phyloP scores from a whole-genome alignment of 2,888 invertebrate genomes.

The Pachymerium ferrugineum region DNA sequence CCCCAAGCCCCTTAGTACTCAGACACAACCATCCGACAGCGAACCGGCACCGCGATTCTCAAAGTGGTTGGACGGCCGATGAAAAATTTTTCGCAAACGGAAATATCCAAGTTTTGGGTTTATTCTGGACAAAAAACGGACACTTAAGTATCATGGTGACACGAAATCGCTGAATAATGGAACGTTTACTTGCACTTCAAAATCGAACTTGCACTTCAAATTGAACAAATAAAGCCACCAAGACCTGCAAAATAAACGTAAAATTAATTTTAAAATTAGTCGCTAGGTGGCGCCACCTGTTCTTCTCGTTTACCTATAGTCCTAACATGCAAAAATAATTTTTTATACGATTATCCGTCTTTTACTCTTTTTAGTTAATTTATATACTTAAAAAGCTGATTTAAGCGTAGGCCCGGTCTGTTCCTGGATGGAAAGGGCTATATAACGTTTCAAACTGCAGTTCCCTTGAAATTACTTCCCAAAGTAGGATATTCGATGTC shows the following conservation, averaged over 20 bases:
- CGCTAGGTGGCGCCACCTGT: conserved; percentile 40
- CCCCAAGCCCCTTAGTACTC: conserved; percentile 70
- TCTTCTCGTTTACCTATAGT: conserved; percentile 69
- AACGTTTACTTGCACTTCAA: conserved; percentile 64
- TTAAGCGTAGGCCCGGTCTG: conserved; percentile 84
- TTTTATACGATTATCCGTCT: neutral
- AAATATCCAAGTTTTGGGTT: conserved; percentile 49
- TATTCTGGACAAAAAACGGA: conserved; percentile 59
- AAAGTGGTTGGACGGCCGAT: conserved; percentile 84
- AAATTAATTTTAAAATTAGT: neutral
- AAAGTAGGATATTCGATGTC: conserved; percentile 68
- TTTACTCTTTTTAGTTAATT: neutral
- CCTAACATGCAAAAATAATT: conserved; percentile 64
- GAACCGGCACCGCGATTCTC: conserved; percentile 81
- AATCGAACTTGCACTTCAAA: conserved; percentile 78
- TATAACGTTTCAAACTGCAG: conserved; percentile 65
- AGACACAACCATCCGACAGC: conserved; percentile 57
- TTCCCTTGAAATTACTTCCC: conserved; percentile 80
- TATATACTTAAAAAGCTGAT: conserved; percentile 57
- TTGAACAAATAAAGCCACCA: conserved; percentile 86
- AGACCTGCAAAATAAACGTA: conserved; percentile 59
- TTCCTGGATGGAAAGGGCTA: conserved; percentile 80
- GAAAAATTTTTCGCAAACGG: conserved; percentile 68
- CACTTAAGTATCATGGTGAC: conserved; percentile 60
- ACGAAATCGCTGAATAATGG: conserved; percentile 59